Evolutionary conservation across 2,113 vertebrate genomes (phyloP).

Genomic region (Cygnus buccinator): DNA sequence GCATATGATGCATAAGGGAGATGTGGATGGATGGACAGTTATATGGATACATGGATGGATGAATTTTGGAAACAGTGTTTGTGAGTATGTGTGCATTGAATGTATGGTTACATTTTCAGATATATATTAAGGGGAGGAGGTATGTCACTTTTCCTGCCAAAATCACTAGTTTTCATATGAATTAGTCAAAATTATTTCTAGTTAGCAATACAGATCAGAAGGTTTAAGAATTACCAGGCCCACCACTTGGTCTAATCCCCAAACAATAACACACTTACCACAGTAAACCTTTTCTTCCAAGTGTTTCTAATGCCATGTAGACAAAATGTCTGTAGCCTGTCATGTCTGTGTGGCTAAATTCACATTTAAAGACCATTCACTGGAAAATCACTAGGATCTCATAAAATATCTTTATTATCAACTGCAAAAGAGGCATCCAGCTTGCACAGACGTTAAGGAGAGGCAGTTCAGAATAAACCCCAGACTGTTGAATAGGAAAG

Average conservation of each 20-base stretch:
- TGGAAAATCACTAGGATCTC: not conserved
- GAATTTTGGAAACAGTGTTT: not conserved
- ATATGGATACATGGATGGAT: not conserved
- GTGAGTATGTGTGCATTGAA: not conserved
- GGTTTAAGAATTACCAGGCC: not conserved
- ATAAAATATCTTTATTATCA: not conserved
- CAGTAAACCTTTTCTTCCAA: not conserved
- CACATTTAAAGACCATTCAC: not conserved
- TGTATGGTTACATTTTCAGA: accelerated
- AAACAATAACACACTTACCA: not conserved
- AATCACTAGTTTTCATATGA: not conserved
- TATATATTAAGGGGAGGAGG: accelerated
- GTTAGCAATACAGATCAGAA: not conserved
- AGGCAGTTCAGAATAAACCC: not conserved
- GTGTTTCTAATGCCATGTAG: accelerated
- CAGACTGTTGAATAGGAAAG: not conserved
- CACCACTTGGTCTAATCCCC: not conserved
- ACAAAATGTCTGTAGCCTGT: not conserved
- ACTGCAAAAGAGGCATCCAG: not conserved
- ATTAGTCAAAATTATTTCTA: not conserved
- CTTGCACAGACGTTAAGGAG: not conserved
- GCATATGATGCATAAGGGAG: not conserved
- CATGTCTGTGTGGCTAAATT: accelerated
- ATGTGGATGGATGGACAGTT: not conserved
- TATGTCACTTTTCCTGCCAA: not conserved